A percentile compares a stretch with the other conserved stretches of the same genome.
Conservation (phyloP, 2,888 invertebrate species). For the Zonitis immaculata region DNA sequence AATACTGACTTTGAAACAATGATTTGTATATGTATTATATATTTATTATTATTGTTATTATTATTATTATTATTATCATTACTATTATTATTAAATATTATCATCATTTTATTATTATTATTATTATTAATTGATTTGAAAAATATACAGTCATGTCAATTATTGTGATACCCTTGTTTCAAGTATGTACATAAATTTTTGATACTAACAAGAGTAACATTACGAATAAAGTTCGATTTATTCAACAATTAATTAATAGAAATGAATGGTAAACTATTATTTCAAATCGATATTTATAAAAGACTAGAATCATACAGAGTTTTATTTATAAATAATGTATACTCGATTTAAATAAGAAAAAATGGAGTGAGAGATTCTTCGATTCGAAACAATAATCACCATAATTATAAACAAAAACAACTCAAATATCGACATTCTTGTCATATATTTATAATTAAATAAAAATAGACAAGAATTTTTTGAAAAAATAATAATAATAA, state of each 20-base stretch:
- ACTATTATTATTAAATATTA: too few species aligned
- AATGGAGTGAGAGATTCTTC: conserved; percentile 1
- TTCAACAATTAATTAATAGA: too few species aligned
- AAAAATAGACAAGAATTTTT: neutral
- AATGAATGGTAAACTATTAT: neutral
- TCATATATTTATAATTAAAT: neutral
- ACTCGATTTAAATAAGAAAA: neutral
- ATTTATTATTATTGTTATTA: conserved; percentile 6
- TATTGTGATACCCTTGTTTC: conserved; percentile 12
- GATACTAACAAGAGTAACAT: conserved; percentile 11
- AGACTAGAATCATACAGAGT: neutral
- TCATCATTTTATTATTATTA: too few species aligned
- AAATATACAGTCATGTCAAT: conserved; percentile 13
- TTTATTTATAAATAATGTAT: neutral
- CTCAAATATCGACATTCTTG: neutral
- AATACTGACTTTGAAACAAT: conserved; percentile 20
- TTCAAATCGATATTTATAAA: neutral
- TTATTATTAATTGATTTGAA: conserved; percentile 12
- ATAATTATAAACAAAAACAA: neutral
- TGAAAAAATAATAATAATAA: too few species aligned
- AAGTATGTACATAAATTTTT: conserved; percentile 9
- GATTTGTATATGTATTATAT: neutral
- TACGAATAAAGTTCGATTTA: neutral
- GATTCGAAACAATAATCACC: neutral
- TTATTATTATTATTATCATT: too few species aligned